These are phyloP conservation scores for Temnothorax longispinosus DNA, from an alignment of 1,140 invertebrate genomes.

Conservation along the genomic window DNA sequence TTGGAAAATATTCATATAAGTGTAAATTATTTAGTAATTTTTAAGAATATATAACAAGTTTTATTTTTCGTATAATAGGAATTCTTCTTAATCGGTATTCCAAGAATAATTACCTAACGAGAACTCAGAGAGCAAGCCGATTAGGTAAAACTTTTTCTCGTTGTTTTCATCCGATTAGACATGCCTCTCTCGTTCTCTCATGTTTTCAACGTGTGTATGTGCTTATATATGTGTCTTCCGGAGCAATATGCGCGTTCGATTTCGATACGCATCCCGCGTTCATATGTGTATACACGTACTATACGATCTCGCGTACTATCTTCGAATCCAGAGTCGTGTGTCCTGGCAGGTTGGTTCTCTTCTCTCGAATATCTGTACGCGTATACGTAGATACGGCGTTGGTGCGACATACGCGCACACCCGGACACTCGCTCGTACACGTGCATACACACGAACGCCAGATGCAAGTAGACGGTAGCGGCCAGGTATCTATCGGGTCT, in stretches of 20 bases:
- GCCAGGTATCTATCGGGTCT: conserved; percentile 79
- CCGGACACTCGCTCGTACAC: not conserved
- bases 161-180: not conserved
- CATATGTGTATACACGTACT: not conserved
- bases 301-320: conserved; percentile 3
- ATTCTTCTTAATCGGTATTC: not conserved
- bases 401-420: conserved; percentile 3
- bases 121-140: not conserved
- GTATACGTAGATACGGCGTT: conserved; percentile 7
- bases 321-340: not conserved
- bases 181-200: not conserved
- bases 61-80: not conserved
- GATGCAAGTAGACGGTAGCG: conserved; percentile 34
- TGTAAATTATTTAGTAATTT: not conserved
- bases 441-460: not conserved
- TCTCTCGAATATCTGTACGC: conserved; percentile 4
- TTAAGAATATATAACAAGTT: not conserved
- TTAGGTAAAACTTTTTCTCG: not conserved
- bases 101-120: not conserved
- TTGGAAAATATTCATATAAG: not conserved
- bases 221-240: not conserved
- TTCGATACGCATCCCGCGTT: conserved; percentile 9
- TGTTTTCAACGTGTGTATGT: not conserved
- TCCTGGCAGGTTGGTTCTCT: conserved; percentile 20
- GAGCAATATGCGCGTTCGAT: conserved; percentile 12